These are phyloP conservation scores for Agrypnia vestita DNA, from an alignment of 1,140 invertebrate species.

Conservation along the genomic window DNA sequence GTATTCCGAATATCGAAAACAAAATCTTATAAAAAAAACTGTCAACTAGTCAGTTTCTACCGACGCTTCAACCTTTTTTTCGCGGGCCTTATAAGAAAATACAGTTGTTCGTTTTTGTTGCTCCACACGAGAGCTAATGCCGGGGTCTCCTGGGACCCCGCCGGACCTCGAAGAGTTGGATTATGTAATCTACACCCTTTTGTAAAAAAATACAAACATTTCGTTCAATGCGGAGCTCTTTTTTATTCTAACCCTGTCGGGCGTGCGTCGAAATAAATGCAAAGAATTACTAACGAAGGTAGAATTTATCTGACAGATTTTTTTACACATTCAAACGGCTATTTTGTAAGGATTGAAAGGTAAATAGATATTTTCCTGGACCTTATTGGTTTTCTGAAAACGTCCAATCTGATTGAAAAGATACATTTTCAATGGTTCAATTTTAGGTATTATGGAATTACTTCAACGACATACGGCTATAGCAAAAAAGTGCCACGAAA, in stretches of 20 bases:
- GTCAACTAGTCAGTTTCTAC: background rate
- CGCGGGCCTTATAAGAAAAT: conserved; percentile 13
- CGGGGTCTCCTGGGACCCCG: conserved; percentile 4
- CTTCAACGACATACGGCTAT: too few species aligned
- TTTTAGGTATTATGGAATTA: too few species aligned
- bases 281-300: conserved; percentile 15
- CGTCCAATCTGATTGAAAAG: too few species aligned
- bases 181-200: background rate
- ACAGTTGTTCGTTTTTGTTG: conserved; percentile 9
- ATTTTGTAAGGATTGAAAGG: too few species aligned
- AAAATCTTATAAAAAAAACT: background rate
- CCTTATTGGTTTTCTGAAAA: background rate
- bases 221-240: conserved; percentile 1
- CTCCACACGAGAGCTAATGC: conserved; percentile 17
- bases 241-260: conserved; percentile 16
- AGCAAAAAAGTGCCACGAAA: too few species aligned
- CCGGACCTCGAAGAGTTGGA: background rate
- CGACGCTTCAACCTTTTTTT: conserved; percentile 3
- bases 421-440: too few species aligned
- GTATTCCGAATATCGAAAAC: too few species aligned
- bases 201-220: background rate
- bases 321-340: too few species aligned
- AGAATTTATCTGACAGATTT: conserved; percentile 12
- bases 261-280: background rate
- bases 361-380: background rate